Base-by-base conservation (phyloP, 2,113 vertebrate species). In the Sigmodon hispidus region DNA sequence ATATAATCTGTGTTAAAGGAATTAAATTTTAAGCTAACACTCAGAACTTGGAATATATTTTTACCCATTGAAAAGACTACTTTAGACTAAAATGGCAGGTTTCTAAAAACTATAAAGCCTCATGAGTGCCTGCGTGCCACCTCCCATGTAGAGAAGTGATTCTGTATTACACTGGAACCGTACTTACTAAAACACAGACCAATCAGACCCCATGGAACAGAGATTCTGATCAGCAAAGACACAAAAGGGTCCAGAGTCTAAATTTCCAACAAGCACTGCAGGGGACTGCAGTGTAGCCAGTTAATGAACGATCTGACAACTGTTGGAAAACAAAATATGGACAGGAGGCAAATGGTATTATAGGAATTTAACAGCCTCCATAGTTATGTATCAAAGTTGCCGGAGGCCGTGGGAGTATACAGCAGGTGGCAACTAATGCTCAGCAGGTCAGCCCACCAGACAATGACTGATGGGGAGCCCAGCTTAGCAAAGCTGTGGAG, bases 21-120 rank as follows among this genome's bases (percentile, higher is more conserved):
- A 87, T 87, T 57, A 84, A 67, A 90, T 80, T 94, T 96, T 91
- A 87, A 89, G 11, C 36, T 93, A 67, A 52, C 29, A 69, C 1
- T 55, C 73, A 55, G 5, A 12, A 79, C 1, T 34, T 57, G 84
- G 34, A 79, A 89, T 55, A 43, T 34, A 70, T 72, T 93, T 90
- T 86, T 86, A 12, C 34, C 61, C 45, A 45, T 5, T 36, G 36
- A 93, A 88, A 70, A 81, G 79, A 36, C 29, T 21, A 73, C 43
- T 63, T 77, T 31, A 50, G 45, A 75, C 19, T 16, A 63, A 52
- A 21, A 63, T 12, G 29, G 69, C 8, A 36, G 67, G 45, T 67
- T 24, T 85, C 65, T 31, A 40, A 17, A 59, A 85, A 72, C 48
- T 36, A 43, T 3, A 29, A 81, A 84, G 21, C 36, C 40, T 16